A percentile compares a stretch with the other conserved stretches of the same genome.
Evolutionary conservation across 2,797 vertebrate genomes (phyloP).

Genomic region (Pagetopsis macropterus): DNA sequence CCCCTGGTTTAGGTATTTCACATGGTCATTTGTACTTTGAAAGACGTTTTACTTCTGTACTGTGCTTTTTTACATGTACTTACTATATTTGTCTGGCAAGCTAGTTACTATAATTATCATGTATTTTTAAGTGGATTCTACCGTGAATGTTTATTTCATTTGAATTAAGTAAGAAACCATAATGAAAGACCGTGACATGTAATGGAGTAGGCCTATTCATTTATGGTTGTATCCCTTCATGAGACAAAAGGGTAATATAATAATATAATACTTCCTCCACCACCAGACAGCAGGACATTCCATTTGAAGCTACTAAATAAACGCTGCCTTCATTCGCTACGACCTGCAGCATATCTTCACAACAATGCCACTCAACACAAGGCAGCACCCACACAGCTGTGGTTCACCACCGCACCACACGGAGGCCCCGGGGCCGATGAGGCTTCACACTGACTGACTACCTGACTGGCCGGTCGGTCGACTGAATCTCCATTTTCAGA

Average conservation of each 20-base stretch:
- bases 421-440: constrained; percentile 21
- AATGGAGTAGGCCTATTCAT: neutral
- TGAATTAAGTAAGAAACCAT: neutral
- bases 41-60: neutral
- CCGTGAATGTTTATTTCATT: neutral
- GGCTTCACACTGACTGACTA: constrained; percentile 26
- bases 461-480: neutral
- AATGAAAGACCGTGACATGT: neutral
- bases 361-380: constrained; percentile 40
- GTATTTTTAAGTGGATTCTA: neutral
- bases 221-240: neutral
- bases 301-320: constrained; percentile 17
- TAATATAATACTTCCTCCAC: neutral
- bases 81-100: neutral
- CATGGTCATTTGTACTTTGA: neutral
- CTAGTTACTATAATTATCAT: neutral
- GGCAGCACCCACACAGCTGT: constrained; percentile 33
- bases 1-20: neutral
- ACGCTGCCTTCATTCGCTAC: constrained; percentile 11
- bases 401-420: constrained; percentile 46
- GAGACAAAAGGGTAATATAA: neutral
- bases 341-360: constrained; percentile 37
- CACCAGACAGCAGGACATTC: neutral
- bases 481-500: constrained; percentile 56
- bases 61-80: neutral